Evolutionary conservation across 1,140 invertebrate species (phyloP).

Genomic region (Aphelenchoides avenae): DNA sequence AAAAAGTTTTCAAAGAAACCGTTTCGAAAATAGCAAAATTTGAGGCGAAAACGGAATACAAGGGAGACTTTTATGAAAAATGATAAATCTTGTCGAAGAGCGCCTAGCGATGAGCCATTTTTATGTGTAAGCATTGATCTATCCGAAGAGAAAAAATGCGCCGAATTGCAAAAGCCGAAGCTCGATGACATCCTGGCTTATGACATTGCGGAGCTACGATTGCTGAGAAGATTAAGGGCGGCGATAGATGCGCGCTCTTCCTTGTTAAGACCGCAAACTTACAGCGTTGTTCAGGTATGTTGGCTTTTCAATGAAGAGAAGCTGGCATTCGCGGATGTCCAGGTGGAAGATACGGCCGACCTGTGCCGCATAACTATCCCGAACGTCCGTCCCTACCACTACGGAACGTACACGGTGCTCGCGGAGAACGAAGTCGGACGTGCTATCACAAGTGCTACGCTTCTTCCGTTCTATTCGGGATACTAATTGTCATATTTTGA

Average conservation of each 20-base stretch:
- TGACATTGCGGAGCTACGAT: background rate
- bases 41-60: too few species aligned
- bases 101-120: too few species aligned
- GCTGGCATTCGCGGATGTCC: conserved; percentile 51
- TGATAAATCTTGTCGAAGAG: too few species aligned
- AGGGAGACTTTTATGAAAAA: too few species aligned
- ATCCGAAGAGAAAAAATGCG: too few species aligned
- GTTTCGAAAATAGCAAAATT: too few species aligned
- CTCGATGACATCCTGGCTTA: too few species aligned
- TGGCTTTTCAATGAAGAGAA: conserved; percentile 59
- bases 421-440: conserved; percentile 57
- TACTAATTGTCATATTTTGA: too few species aligned
- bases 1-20: too few species aligned
- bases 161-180: too few species aligned
- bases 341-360: conserved; percentile 55
- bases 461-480: conserved; percentile 48
- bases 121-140: background rate
- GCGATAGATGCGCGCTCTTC: too few species aligned
- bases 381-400: conserved; percentile 46
- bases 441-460: conserved; percentile 48
- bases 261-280: too few species aligned
- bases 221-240: background rate
- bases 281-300: conserved; percentile 45
- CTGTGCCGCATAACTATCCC: conserved; percentile 53
- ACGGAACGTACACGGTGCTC: conserved; percentile 53